Evolutionary conservation across 1,140 invertebrate species (phyloP).

Genomic region (Monochamus saltuarius): DNA sequence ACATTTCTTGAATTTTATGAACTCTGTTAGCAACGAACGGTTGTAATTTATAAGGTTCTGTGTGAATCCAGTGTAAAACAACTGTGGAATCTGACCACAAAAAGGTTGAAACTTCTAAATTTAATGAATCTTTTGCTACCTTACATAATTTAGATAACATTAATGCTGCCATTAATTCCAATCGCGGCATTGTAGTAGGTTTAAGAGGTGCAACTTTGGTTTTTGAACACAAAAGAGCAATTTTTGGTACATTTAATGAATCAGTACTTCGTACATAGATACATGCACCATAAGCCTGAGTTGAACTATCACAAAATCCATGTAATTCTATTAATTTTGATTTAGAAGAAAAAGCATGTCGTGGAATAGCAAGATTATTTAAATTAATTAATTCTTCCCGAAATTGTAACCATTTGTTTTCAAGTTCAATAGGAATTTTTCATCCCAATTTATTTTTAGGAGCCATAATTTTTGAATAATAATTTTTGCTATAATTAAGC

Average conservation of each 20-base stretch:
- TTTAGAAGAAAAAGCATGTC: background rate
- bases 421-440: slow-evolving; percentile 16
- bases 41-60: no score
- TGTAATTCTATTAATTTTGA: slow-evolving; percentile 22
- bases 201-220: slow-evolving; percentile 42
- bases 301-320: slow-evolving; percentile 48
- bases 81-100: no score
- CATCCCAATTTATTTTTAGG: slow-evolving; percentile 37
- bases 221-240: slow-evolving; percentile 38
- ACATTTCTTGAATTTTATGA: no score
- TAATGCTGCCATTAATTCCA: slow-evolving; percentile 43
- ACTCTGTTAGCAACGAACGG: no score
- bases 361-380: background rate
- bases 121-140: slow-evolving; percentile 11
- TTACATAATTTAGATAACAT: slow-evolving; percentile 37
- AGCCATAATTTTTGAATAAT: slow-evolving; percentile 40
- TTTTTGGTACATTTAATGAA: background rate
- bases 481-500: slow-evolving; percentile 34
- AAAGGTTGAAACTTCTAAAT: background rate
- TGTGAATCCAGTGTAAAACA: no score
- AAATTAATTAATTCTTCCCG: background rate
- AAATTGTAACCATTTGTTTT: slow-evolving; percentile 14
- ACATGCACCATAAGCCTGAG: slow-evolving; percentile 46
- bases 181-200: slow-evolving; percentile 33
- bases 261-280: slow-evolving; percentile 40